Evolutionary conservation across 64 coral and sea anemone genomes (phyloP), one percentile per base, ranked within the genome.

Genomic region (Actinia tenebrosa): DNA sequence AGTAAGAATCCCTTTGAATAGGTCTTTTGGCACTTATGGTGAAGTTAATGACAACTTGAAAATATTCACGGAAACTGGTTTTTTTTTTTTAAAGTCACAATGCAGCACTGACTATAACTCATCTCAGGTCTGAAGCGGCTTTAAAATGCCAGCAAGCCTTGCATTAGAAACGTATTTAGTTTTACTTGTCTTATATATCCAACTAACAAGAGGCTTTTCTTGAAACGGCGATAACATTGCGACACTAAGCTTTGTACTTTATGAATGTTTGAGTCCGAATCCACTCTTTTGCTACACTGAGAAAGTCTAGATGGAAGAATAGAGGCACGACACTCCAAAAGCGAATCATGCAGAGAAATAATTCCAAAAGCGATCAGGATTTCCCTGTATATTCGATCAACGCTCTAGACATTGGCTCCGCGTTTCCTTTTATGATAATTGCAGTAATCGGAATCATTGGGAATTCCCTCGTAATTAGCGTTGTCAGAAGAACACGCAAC

Each of bases 401-500:
- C 44, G 55, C 66, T 56, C 19, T 88, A n/a, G 72, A 88, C 19
- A 56, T 79, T 19, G 50, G 15, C 11, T 88, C 71, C 16, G 64
- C 86, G 9, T 26, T 88, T 20, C n/a, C 72, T 44, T 88, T 55
- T 60, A 18, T 62, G 2, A 14, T 88, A 15, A 53, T 78, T 30
- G 16, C 66, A 17, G 52, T 37, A 2, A 17, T 88, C 53, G 86
- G 86, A 78, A 14, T 88, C 54, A 53, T 37, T 3, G 86, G 86
- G 17, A 88, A 88, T 59, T 37, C 64, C 9, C 54, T 69, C 10
- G 86, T 88, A 5, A 88, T 80, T 15, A 42, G 18, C 17, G 72
- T 88, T 37, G 86, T 88, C 27, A 69, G 71, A 37, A 56, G 55
- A 45, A 56, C 86, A 17, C 66, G 72, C 37, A 37, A 72, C 8